Conservation (phyloP, 2,888 invertebrate species). For the Eilema caniola region DNA sequence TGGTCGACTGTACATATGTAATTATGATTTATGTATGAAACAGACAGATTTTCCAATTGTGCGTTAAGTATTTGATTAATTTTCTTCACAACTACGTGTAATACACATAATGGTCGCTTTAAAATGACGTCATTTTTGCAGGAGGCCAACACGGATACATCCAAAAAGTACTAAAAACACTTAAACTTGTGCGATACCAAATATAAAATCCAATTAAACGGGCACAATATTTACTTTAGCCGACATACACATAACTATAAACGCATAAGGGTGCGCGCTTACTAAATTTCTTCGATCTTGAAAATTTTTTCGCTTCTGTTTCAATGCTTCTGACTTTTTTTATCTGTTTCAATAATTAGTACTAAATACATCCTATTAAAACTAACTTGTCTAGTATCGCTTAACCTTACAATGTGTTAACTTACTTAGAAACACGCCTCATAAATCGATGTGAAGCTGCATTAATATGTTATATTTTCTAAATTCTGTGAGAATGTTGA, state of each 20-base stretch:
- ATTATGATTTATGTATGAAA: too few species aligned
- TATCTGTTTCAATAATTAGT: too few species aligned
- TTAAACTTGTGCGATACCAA: slow-evolving; percentile 48
- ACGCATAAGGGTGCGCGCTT: slow-evolving; percentile 32
- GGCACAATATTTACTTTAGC: slow-evolving; percentile 59
- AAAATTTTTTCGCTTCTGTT: not conserved
- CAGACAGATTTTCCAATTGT: not conserved
- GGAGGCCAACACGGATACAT: slow-evolving; percentile 32
- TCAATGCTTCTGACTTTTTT: not conserved
- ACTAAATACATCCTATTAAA: too few species aligned
- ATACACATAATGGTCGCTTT: not conserved
- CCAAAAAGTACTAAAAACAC: slow-evolving; percentile 43
- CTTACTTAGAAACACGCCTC: too few species aligned
- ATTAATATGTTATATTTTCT: too few species aligned
- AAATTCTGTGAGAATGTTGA: too few species aligned
- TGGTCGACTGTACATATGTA: too few species aligned
- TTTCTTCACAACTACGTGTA: not conserved
- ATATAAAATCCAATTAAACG: slow-evolving; percentile 68
- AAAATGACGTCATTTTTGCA: not conserved
- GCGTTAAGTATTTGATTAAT: not conserved
- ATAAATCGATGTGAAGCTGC: too few species aligned
- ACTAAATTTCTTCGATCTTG: not conserved
- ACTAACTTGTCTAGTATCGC: too few species aligned
- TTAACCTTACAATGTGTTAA: too few species aligned
- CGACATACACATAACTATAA: slow-evolving; percentile 47